Base-by-base conservation (phyloP, 2,797 vertebrate genomes). In the Anisognathus igniventris region DNA sequence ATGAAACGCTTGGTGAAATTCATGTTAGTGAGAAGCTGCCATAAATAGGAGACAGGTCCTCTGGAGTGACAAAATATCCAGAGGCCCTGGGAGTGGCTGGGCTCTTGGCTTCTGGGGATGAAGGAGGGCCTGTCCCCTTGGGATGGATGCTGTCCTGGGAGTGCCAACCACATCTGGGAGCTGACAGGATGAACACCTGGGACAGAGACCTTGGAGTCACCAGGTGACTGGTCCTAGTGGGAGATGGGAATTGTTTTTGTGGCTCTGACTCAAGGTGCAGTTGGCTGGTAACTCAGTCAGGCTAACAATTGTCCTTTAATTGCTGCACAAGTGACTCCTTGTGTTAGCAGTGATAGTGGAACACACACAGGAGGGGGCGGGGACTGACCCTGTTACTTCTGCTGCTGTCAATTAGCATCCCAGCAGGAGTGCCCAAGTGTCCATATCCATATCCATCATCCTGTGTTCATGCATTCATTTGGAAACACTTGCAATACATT, bases 111-210 rank as follows among this genome's bases (percentile, higher is more conserved):
- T 21, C 19, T 8, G 10, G 19, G 33, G 39, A 13, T 53, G 23
- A 40, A 48, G 0, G 0, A 73, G 50, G 18, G 4, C 24, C 14
- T 66, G 37, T 64, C 7, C 13, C 3, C 11, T 54, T 35, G 25
- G 31, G 16, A 39, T 57, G 5, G 14, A n/a, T 48, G 8, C 11
- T 82, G 4, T 76, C 10, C 39, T 37, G 47, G n/a, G 10, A 1
- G 4, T 3, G 7, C 28, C 1, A 3, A 7, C 42, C 1, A 0
- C 7, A 14, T 56, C 28, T 86, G 39, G 24, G 9, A 61, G 20
- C 30, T 37, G 40, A 23, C 0, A 0, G 14, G n/a, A 10, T 6
- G 15, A 31, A 39, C 22, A 21, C 5, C 15, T 48, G 17, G 21
- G 15, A 33, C 0, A 2, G n/a, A 78, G 27, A 30, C 25, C 56